These are phyloP conservation scores for Holocentrus rufus DNA, from an alignment of 2,797 vertebrate species.

Conservation along the genomic window DNA sequence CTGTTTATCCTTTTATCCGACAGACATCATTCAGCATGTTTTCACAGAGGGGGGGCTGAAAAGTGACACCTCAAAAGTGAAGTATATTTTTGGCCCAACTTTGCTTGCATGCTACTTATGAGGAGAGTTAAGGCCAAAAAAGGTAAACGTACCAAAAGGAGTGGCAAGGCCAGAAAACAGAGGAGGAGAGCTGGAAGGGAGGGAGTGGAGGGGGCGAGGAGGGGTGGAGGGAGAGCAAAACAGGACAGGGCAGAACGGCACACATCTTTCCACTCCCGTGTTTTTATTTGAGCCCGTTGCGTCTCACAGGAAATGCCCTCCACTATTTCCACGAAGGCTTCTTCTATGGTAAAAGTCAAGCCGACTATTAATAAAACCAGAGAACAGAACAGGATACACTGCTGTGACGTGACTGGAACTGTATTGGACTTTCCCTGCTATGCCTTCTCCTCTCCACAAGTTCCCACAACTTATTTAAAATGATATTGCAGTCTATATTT, in stretches of 20 bases:
- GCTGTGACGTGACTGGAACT: not conserved
- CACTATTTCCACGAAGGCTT: constrained; percentile 63
- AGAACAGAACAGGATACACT: constrained; percentile 24
- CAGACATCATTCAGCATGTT: constrained; percentile 50
- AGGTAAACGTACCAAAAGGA: constrained; percentile 56
- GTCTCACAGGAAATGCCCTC: constrained; percentile 77
- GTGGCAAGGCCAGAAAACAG: constrained; percentile 30
- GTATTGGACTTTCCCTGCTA: constrained; percentile 3
- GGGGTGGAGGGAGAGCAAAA: constrained; percentile 54
- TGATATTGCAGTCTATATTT: not conserved
- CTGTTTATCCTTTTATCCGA: constrained; percentile 56
- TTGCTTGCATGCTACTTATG: constrained; percentile 23
- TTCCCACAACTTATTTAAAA: not conserved
- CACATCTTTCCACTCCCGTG: constrained; percentile 72
- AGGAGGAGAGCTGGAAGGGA: constrained; percentile 22
- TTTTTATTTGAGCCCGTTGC: constrained; percentile 70
- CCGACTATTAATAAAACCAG: constrained; percentile 54
- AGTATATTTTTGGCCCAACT: constrained; percentile 25
- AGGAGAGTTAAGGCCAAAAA: constrained; percentile 51
- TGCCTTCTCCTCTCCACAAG: not conserved
- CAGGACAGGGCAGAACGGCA: constrained; percentile 62
- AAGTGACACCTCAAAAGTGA: constrained; percentile 35
- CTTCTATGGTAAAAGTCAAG: constrained; percentile 53
- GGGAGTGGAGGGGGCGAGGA: constrained; percentile 23
- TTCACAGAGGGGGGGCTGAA: constrained; percentile 41